phyloP scores from a whole-genome alignment of 2,797 vertebrate genomes.

The Poeciliopsis paucimaculata region DNA sequence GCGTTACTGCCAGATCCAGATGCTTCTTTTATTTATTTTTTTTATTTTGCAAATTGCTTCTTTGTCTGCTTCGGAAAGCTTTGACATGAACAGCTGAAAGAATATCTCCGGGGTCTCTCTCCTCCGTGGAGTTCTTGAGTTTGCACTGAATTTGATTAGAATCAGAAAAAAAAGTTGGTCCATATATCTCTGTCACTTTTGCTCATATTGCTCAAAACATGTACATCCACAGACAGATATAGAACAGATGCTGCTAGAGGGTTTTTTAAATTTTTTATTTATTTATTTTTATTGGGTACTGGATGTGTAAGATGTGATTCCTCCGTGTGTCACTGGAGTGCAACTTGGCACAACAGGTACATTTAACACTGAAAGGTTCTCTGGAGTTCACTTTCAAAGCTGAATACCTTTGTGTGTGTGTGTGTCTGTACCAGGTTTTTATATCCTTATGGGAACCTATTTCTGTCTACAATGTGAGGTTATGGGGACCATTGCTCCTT shows the following conservation, averaged over 20 bases:
- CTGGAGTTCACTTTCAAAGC: constrained; percentile 38
- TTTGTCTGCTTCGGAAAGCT: constrained; percentile 78
- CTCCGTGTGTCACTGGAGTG: constrained; percentile 48
- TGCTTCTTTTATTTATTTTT: constrained; percentile 55
- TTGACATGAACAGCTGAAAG: constrained; percentile 71
- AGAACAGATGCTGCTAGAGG: constrained; percentile 74
- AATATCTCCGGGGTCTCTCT: constrained; percentile 65
- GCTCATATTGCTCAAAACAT: constrained; percentile 60
- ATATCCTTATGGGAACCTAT: too few species aligned
- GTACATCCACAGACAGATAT: constrained; percentile 64
- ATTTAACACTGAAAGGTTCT: constrained; percentile 45
- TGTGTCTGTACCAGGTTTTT: too few species aligned
- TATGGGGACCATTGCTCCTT: too few species aligned
- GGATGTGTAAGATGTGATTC: constrained; percentile 56
- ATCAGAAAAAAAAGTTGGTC: constrained; percentile 50
- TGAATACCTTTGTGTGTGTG: constrained; percentile 5
- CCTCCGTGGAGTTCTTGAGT: constrained; percentile 67
- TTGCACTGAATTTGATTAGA: constrained; percentile 79
- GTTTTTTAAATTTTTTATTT: not conserved
- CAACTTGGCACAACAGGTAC: constrained; percentile 60
- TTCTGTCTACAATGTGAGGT: too few species aligned
- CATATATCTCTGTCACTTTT: constrained; percentile 54
- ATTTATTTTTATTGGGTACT: constrained; percentile 50
- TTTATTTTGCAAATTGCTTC: constrained; percentile 72
- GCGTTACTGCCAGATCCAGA: constrained; percentile 79